Conservation (phyloP, 2,113 vertebrate genomes). For the Python bivittatus region DNA sequence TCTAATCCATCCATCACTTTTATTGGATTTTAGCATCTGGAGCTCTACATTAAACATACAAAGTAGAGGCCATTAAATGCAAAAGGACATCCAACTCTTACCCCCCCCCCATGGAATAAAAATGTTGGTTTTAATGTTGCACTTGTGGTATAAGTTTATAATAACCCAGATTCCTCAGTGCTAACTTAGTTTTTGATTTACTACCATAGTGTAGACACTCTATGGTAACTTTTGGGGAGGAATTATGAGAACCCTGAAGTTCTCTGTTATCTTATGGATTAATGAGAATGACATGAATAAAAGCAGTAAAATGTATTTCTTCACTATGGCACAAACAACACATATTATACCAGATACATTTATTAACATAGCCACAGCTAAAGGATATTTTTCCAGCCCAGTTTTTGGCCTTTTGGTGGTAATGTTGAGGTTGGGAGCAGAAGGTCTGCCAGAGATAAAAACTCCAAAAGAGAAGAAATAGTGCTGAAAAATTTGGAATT, state of each 20-base stretch:
- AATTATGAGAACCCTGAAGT: constrained; percentile 8
- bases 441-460: not conserved
- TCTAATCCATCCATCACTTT: not conserved
- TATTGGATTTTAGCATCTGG: constrained; percentile 1
- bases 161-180: not conserved
- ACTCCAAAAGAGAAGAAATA: not conserved
- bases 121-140: not conserved
- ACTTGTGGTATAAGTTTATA: not conserved
- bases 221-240: constrained; percentile 24
- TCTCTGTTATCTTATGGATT: not conserved
- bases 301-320: constrained; percentile 22
- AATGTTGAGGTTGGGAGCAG: not conserved
- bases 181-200: not conserved
- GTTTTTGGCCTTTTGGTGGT: not conserved
- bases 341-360: constrained; percentile 12
- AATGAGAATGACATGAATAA: constrained; percentile 24
- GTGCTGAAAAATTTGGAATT: not conserved
- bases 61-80: not conserved
- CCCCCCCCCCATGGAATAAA: not conserved
- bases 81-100: not conserved
- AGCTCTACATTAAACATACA: not conserved
- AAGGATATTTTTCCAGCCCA: not conserved
- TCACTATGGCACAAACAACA: not conserved
- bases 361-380: constrained; percentile 27
- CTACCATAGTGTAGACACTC: not conserved